These are phyloP conservation scores for Galago senegalensis DNA, from an alignment of 2,797 vertebrate species.

Conservation along the genomic window DNA sequence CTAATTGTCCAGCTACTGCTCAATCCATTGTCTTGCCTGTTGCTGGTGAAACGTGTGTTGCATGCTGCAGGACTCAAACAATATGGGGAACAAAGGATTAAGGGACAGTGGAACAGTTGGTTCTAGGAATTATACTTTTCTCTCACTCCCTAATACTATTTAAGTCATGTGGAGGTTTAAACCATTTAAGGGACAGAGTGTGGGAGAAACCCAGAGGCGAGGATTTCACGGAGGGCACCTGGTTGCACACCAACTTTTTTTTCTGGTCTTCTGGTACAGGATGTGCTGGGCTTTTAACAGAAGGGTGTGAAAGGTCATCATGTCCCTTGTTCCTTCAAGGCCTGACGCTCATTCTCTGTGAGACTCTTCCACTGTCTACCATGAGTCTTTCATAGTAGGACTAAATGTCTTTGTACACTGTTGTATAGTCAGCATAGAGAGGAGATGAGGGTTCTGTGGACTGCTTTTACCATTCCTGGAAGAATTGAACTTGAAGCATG, in stretches of 20 bases:
- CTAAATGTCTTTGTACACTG: slow-evolving; percentile 72
- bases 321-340: slow-evolving; percentile 73
- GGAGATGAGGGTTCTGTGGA: slow-evolving; percentile 66
- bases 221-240: slow-evolving; percentile 60
- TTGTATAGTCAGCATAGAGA: slow-evolving; percentile 67
- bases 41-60: slow-evolving; percentile 81
- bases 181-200: background rate
- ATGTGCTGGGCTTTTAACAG: slow-evolving; percentile 49
- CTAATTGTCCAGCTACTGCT: slow-evolving; percentile 87
- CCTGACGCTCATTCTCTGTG: slow-evolving; percentile 63
- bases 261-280: background rate
- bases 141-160: background rate
- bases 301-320: slow-evolving; percentile 57
- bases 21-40: slow-evolving; percentile 86
- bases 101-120: slow-evolving; percentile 67
- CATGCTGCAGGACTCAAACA: slow-evolving; percentile 77
- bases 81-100: slow-evolving; percentile 81
- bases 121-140: slow-evolving; percentile 63
- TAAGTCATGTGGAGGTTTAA: slow-evolving; percentile 28
- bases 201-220: slow-evolving; percentile 36
- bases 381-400: slow-evolving; percentile 65
- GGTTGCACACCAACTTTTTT: background rate
- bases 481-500: slow-evolving; percentile 39
- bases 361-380: slow-evolving; percentile 60
- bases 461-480: slow-evolving; percentile 40